Evolutionary conservation across 2,888 invertebrate species (phyloP).

Genomic region (Sylvicola fuscatus): DNA sequence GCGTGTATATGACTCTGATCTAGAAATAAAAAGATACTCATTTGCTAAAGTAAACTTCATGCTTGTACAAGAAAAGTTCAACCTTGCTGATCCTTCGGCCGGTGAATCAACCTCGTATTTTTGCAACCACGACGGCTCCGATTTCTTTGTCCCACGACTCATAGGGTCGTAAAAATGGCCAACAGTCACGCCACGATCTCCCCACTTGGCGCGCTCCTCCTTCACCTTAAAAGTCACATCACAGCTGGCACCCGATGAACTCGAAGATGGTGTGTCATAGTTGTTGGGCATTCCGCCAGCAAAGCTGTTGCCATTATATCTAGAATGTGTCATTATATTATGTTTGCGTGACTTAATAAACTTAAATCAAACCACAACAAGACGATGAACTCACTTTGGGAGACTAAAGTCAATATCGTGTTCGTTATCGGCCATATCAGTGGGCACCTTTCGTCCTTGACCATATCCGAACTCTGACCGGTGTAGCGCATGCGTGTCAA

Average conservation of each 20-base stretch:
- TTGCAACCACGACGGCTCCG: conserved; percentile 22
- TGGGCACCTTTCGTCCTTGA: not conserved
- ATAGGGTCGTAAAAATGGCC: conserved; percentile 45
- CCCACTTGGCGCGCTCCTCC: conserved; percentile 52
- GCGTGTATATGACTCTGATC: conserved; percentile 44
- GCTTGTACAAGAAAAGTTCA: conserved; percentile 3
- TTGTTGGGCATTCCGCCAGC: not conserved
- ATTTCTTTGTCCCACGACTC: no score
- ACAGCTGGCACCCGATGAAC: conserved; percentile 13
- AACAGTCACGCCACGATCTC: conserved; percentile 44
- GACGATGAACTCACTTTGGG: conserved; percentile 2
- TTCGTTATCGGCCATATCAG: conserved; percentile 1
- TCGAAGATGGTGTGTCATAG: conserved; percentile 12
- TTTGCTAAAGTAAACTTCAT: no score
- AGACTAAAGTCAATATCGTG: conserved; percentile 4
- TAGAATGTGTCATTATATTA: no score
- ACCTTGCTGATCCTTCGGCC: not conserved
- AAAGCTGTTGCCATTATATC: no score
- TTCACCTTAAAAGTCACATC: conserved; percentile 20
- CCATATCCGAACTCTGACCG: not conserved
- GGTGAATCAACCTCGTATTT: conserved; percentile 2
- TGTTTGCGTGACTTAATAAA: no score
- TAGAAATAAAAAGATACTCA: conserved; percentile 17
- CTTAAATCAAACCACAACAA: no score
- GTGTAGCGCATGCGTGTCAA: no score